A percentile compares a stretch with the other conserved stretches of the same genome.
These are phyloP conservation scores for Euglossa dilemma DNA, from an alignment of 1,140 invertebrate species.

Conservation along the genomic window DNA sequence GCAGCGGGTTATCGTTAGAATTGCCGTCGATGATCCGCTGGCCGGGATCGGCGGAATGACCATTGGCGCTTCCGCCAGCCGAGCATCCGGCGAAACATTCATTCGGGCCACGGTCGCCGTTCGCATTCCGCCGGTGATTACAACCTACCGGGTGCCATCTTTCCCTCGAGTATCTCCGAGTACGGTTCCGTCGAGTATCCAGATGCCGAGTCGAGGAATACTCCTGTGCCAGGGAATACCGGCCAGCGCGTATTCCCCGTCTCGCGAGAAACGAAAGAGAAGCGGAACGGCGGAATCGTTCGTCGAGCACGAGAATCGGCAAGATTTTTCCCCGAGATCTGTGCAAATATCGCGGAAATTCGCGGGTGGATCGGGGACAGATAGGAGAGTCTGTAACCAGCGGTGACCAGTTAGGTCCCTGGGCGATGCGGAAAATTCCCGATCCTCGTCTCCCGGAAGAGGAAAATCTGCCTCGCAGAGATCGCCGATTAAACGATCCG, in stretches of 20 bases:
- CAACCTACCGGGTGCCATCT: not conserved
- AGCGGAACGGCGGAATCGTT: not conserved
- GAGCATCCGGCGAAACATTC: not conserved
- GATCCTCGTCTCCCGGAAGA: not conserved
- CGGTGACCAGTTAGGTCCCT: not conserved
- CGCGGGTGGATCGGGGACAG: not conserved
- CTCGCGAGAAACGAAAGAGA: not conserved
- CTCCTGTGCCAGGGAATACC: too few species aligned
- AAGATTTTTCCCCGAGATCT: not conserved
- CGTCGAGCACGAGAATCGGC: too few species aligned
- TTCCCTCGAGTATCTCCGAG: not conserved
- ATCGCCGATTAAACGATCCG: not conserved
- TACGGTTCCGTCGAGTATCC: not conserved
- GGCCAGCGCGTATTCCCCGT: too few species aligned
- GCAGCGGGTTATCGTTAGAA: conserved; percentile 2
- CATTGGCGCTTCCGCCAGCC: not conserved
- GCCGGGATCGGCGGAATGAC: not conserved
- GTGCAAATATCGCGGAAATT: not conserved
- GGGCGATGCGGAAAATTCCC: not conserved
- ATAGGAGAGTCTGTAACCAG: not conserved
- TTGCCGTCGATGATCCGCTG: conserved; percentile 33
- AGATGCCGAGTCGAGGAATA: too few species aligned
- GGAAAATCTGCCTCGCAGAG: not conserved
- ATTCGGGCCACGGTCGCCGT: not conserved
- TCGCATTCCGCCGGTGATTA: conserved; percentile 11